Conservation (phyloP, 2,113 vertebrate species). For the Phyllostomus discolor region DNA sequence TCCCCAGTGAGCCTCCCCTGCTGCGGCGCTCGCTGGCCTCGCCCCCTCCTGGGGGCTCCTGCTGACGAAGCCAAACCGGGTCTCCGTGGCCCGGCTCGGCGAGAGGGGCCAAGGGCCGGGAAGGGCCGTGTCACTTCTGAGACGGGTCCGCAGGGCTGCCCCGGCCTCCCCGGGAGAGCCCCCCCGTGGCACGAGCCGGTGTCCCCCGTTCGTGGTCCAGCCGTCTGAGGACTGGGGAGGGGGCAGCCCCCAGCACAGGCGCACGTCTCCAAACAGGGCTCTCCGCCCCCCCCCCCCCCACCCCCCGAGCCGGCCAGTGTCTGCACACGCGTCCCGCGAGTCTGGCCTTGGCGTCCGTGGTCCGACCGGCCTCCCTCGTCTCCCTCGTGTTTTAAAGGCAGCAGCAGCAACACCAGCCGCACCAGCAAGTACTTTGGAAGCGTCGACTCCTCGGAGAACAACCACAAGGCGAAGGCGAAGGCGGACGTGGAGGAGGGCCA, state of each 20-base stretch:
- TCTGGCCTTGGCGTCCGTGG: accelerated
- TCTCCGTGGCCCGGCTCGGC: neutral
- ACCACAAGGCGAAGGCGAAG: conserved; percentile 76
- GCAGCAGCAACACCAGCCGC: conserved; percentile 88
- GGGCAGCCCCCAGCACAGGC: accelerated
- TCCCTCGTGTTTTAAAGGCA: conserved; percentile 77
- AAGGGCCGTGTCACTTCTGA: neutral
- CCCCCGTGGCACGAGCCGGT: accelerated
- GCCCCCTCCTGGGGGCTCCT: neutral
- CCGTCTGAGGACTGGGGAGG: accelerated
- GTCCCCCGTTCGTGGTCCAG: neutral
- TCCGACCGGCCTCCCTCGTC: neutral
- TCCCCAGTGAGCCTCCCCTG: neutral
- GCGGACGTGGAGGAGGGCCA: conserved; percentile 70
- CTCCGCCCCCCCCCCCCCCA: neutral
- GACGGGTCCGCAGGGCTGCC: neutral
- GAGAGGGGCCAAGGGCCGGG: neutral
- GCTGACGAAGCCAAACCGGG: accelerated
- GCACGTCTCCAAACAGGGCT: accelerated
- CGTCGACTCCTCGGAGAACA: conserved; percentile 90
- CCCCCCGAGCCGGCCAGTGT: accelerated
- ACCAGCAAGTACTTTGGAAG: conserved; percentile 95
- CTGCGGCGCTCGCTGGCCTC: neutral
- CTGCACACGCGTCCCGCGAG: accelerated
- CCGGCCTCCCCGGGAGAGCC: neutral